Evolutionary conservation across 2,797 vertebrate species (phyloP).

Genomic region (Lagodon rhomboides): DNA sequence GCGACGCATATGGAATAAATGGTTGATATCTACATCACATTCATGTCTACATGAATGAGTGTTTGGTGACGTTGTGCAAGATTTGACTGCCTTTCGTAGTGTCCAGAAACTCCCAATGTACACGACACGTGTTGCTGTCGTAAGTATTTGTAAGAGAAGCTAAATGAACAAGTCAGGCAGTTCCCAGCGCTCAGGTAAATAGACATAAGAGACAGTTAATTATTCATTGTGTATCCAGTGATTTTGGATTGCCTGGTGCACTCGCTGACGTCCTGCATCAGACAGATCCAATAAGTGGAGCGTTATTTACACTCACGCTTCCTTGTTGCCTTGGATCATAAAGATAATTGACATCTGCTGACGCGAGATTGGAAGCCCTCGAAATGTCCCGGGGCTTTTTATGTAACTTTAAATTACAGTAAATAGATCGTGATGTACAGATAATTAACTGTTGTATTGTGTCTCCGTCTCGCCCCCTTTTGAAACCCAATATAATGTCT

Average conservation of each 20-base stretch:
- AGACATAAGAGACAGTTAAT: slow-evolving; percentile 16
- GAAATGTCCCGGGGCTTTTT: not conserved
- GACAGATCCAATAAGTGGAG: slow-evolving; percentile 20
- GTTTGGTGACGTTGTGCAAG: not conserved
- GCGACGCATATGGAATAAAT: not conserved
- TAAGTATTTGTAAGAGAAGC: slow-evolving; percentile 9
- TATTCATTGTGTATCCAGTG: slow-evolving; percentile 18
- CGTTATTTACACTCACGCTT: slow-evolving; percentile 15
- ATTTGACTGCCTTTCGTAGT: not conserved
- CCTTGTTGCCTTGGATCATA: slow-evolving; percentile 24
- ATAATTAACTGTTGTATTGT: slow-evolving; percentile 4
- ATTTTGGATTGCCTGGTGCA: not conserved
- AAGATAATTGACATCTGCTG: slow-evolving; percentile 35
- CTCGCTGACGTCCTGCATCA: not conserved
- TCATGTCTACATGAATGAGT: not conserved
- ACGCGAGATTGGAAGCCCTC: not conserved
- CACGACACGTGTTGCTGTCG: not conserved
- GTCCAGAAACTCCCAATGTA: not conserved
- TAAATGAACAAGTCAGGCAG: not conserved
- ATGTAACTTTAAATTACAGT: not conserved
- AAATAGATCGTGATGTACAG: not conserved
- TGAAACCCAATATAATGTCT: slow-evolving; percentile 28
- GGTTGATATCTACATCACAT: not conserved
- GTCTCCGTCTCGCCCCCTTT: not conserved
- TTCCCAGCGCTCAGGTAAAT: slow-evolving; percentile 16